Evolutionary conservation across 2,888 invertebrate genomes (phyloP).

Genomic region (Acleris literana): DNA sequence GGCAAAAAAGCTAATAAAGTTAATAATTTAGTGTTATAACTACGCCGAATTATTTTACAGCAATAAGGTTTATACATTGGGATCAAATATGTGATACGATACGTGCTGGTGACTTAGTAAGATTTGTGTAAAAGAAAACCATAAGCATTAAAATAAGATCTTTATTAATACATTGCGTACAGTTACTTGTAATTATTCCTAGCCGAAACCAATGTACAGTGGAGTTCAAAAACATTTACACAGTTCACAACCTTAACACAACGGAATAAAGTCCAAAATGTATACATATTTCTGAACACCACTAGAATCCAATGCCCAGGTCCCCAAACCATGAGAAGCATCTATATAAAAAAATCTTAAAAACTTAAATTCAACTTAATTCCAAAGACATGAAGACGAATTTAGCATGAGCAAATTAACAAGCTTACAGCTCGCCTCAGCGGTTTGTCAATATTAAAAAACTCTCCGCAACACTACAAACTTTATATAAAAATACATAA

Average conservation of each 20-base stretch:
- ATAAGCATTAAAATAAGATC: constrained; percentile 48
- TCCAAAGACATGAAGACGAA: constrained; percentile 1
- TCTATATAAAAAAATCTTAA: not conserved
- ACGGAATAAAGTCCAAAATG: no score
- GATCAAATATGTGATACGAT: no score
- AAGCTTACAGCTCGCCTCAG: not conserved
- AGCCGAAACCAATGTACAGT: constrained; percentile 51
- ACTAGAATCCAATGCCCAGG: no score
- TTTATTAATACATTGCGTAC: constrained; percentile 50
- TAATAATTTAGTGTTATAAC: no score
- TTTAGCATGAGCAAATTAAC: constrained; percentile 10
- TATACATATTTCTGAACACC: no score
- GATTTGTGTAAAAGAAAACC: constrained; percentile 37
- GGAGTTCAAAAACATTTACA: not conserved
- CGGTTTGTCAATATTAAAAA: constrained; percentile 16
- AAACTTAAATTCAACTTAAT: not conserved
- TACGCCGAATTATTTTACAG: no score
- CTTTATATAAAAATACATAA: constrained; percentile 22
- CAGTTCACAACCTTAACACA: not conserved
- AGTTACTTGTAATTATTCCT: constrained; percentile 46
- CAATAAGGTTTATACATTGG: no score
- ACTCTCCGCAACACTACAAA: constrained; percentile 22
- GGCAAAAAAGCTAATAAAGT: no score
- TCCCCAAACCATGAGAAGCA: not conserved
- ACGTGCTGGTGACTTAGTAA: not conserved